Percentiles rank a stretch among this genome's conserved stretches.
Conservation (phyloP, 2,888 invertebrate species). For the Petrolisthes cinctipes region DNA sequence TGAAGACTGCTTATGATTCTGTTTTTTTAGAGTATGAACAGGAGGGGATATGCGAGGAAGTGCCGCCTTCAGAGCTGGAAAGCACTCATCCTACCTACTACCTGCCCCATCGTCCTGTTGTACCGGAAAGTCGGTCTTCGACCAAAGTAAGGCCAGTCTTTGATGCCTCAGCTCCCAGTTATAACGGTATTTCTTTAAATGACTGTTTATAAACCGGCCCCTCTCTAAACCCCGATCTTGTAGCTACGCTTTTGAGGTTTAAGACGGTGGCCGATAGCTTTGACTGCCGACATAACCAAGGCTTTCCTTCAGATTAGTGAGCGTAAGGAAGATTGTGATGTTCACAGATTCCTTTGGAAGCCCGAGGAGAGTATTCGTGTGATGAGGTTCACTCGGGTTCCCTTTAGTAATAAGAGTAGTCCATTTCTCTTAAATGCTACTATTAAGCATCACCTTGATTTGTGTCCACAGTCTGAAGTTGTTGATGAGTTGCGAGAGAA, state of each 20-base stretch:
- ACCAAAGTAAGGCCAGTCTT: slow-evolving; percentile 22
- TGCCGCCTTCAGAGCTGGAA: slow-evolving; percentile 10
- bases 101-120: slow-evolving; percentile 7
- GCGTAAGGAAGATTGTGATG: slow-evolving; percentile 11
- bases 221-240: background rate
- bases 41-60: slow-evolving; percentile 19
- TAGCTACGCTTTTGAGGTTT: background rate
- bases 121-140: background rate
- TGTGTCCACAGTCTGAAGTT: background rate
- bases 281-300: slow-evolving; percentile 11
- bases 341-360: slow-evolving; percentile 15
- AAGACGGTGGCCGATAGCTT: slow-evolving; percentile 8
- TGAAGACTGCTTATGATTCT: slow-evolving; percentile 15
- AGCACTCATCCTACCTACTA: slow-evolving; percentile 2
- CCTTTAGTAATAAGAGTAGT: slow-evolving; percentile 14
- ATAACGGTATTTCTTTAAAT: slow-evolving; percentile 31
- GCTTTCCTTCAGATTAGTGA: slow-evolving; percentile 16
- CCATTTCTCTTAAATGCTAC: slow-evolving; percentile 20
- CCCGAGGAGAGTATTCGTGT: background rate
- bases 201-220: slow-evolving; percentile 7
- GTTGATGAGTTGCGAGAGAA: slow-evolving; percentile 16
- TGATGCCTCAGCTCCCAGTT: slow-evolving; percentile 25
- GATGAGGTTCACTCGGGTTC: slow-evolving; percentile 16
- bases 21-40: slow-evolving; percentile 9
- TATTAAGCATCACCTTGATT: background rate